These are phyloP conservation scores for Rhyacophila evoluta DNA, from an alignment of 2,888 invertebrate genomes.

Conservation along the genomic window DNA sequence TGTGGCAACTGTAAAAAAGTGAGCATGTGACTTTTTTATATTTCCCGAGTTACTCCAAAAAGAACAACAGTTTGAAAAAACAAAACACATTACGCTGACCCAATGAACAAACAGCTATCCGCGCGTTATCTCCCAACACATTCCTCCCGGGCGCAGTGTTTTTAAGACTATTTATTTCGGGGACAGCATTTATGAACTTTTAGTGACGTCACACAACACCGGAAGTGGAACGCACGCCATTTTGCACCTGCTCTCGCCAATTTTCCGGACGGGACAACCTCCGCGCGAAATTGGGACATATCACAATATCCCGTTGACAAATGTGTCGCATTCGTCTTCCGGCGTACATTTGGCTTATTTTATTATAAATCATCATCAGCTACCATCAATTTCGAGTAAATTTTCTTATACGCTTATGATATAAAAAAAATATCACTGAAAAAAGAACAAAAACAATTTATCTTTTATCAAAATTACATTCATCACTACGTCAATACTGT, in stretches of 20 bases:
- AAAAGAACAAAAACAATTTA: too few species aligned
- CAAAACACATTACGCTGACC: slow-evolving; percentile 9
- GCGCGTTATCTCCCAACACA: neutral
- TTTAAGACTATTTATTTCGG: neutral
- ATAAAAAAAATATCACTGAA: too few species aligned
- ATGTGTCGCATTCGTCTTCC: slow-evolving; percentile 29
- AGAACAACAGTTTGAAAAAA: neutral
- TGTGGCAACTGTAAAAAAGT: too few species aligned
- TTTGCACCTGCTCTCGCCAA: slow-evolving; percentile 32
- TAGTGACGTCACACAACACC: neutral
- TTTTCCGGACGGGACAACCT: slow-evolving; percentile 23
- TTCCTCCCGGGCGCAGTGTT: neutral
- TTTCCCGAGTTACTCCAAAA: neutral
- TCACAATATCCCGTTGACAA: neutral
- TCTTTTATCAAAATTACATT: too few species aligned
- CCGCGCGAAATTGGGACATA: neutral
- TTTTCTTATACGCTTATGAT: too few species aligned
- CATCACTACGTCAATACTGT: too few species aligned
- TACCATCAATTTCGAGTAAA: too few species aligned
- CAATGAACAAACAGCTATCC: neutral
- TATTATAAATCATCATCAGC: neutral
- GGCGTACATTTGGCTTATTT: neutral
- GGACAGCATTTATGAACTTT: slow-evolving; percentile 1
- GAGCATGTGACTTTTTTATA: too few species aligned
- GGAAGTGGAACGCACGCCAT: neutral